A percentile compares a stretch with the other conserved stretches of the same genome.
Evolutionary conservation across 1,140 invertebrate genomes (phyloP).

Genomic region (Drosophila persimilis): DNA sequence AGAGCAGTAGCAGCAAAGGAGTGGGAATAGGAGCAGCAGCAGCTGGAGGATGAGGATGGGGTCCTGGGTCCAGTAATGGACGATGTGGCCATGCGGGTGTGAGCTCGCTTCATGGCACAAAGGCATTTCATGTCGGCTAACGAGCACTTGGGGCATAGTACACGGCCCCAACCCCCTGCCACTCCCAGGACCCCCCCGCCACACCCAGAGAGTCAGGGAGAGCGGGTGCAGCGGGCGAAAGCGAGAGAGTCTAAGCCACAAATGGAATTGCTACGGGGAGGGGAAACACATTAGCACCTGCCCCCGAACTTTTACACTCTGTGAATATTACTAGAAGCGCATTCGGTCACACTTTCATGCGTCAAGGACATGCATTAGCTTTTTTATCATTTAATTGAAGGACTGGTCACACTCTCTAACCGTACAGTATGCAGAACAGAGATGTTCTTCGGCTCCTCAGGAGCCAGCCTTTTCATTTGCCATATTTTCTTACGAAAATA

Average conservation of each 20-base stretch:
- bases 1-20: neutral
- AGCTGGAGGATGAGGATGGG: neutral
- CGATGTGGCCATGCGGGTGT: conserved; percentile 48
- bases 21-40: neutral
- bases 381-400: too few species aligned
- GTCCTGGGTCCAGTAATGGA: neutral
- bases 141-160: conserved; percentile 67
- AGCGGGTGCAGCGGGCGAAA: neutral
- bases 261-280: too few species aligned
- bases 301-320: too few species aligned
- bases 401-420: too few species aligned
- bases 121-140: conserved; percentile 73
- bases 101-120: conserved; percentile 66
- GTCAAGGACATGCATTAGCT: too few species aligned
- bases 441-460: too few species aligned
- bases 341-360: conserved; percentile 6
- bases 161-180: conserved; percentile 5
- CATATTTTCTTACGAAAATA: too few species aligned
- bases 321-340: neutral
- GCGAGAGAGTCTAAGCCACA: too few species aligned
- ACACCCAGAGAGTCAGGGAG: neutral
- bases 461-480: too few species aligned
- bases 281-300: too few species aligned
- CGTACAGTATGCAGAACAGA: too few species aligned
- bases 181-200: neutral